Base-by-base conservation (phyloP, 2,797 vertebrate species). In the Etheostoma perlongum region DNA sequence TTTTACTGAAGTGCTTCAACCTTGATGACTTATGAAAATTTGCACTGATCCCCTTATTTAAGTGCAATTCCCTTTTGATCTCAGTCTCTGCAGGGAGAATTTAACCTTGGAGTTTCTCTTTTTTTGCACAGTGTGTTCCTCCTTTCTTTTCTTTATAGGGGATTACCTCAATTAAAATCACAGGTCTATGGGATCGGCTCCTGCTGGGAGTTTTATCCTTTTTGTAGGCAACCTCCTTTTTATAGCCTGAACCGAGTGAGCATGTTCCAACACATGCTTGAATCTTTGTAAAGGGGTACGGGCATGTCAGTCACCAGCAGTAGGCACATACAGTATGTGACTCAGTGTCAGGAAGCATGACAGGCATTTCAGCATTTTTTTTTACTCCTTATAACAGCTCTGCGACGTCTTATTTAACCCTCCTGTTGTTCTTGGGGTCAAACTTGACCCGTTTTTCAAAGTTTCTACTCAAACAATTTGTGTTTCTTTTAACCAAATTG, bases 141-240 rank as follows among this genome's bases (percentile, higher is more conserved):
- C 49, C 68, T 74, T 83, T 87, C 72, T 84, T 86, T 86, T 79
- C 79, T 93, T 88, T 86, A 86, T 83, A 71, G 89, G 85, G 91
- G 90, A 93, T 93, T 94, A 92, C 86, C 89, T 88, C 92, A 91
- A 93, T 92, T 94, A 93, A 92, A 90, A 92, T 93, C 89, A 91
- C 89, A 93, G 87, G 85, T 92, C 86, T 90, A 69, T 14, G 6
- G 90, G 89, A 92, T 92, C 84, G 85, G 71, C 89, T 90, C 89
- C 90, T 88, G 86, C 88, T 85, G 89, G 72, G 88, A 84, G 84
- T 85, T 90, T 92, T 89, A 92, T 92, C 83, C 91, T 89, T 89
- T 88, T 78, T 89, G 66, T 72, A 81, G 80, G 84, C 86, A 72
- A 83, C 71, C 87, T 79, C 67, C 62, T 85, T 76, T 91, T 92